Evolutionary conservation across 2,888 invertebrate genomes (phyloP).

Genomic region (Trichacis sp.): DNA sequence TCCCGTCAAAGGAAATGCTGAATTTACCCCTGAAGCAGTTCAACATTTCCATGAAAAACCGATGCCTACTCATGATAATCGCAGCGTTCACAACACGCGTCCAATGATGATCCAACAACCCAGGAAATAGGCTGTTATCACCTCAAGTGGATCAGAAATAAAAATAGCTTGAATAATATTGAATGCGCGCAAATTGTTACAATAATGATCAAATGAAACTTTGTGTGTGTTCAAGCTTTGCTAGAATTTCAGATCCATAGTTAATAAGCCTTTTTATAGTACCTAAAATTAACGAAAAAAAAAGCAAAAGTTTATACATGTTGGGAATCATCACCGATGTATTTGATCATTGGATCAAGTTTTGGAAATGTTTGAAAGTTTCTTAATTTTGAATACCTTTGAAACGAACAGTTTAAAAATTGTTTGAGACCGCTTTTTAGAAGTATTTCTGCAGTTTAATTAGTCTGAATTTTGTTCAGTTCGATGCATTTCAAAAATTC

Average conservation of each 20-base stretch:
- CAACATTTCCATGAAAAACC: slow-evolving; percentile 85
- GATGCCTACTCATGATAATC: slow-evolving; percentile 76
- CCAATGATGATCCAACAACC: slow-evolving; percentile 87
- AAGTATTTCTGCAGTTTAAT: too few relatives aligned
- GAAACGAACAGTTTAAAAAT: too few relatives aligned
- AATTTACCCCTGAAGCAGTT: slow-evolving; percentile 90
- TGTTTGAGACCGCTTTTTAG: too few relatives aligned
- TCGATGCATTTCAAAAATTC: neutral
- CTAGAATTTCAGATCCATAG: slow-evolving; percentile 27
- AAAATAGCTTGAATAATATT: neutral
- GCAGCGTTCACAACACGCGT: slow-evolving; percentile 73
- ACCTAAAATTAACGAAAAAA: neutral
- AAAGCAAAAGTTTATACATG: neutral
- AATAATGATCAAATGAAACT: neutral
- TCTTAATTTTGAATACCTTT: too few relatives aligned
- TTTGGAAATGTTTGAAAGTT: too few relatives aligned
- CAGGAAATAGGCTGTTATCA: slow-evolving; percentile 77
- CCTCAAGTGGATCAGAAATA: neutral
- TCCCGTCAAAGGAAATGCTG: slow-evolving; percentile 84
- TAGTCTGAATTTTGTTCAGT: too few relatives aligned
- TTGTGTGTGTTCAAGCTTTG: slow-evolving; percentile 10
- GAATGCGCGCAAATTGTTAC: neutral
- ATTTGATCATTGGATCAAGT: too few relatives aligned
- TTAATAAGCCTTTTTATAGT: neutral
- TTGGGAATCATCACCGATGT: too few relatives aligned